These are phyloP conservation scores for Cynocephalus volans DNA, from an alignment of 2,113 vertebrate species.

Conservation along the genomic window DNA sequence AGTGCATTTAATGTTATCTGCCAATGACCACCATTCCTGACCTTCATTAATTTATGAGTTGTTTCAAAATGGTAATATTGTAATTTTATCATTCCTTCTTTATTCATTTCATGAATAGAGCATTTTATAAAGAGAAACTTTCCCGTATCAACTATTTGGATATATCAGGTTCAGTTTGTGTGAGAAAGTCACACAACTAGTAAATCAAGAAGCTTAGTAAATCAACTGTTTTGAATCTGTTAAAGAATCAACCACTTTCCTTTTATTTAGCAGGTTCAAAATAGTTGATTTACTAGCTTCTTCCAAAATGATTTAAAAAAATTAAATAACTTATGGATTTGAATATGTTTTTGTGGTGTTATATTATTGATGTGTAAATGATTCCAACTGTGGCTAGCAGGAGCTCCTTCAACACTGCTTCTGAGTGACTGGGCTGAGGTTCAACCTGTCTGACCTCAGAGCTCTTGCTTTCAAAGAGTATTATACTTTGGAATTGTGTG, in stretches of 20 bases:
- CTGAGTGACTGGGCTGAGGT: background rate
- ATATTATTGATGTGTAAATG: background rate
- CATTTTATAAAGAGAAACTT: too few species aligned
- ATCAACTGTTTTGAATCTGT: too few species aligned
- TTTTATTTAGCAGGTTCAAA: slow-evolving; percentile 32
- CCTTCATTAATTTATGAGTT: too few species aligned
- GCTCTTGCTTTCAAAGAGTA: background rate
- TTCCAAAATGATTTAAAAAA: background rate
- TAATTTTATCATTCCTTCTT: too few species aligned
- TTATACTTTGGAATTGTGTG: too few species aligned
- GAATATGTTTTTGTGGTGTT: background rate
- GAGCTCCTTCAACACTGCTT: background rate
- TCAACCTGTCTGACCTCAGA: background rate
- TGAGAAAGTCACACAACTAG: background rate
- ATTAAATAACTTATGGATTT: background rate
- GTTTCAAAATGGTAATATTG: too few species aligned
- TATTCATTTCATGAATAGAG: too few species aligned
- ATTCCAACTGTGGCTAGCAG: background rate
- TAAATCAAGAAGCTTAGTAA: too few species aligned
- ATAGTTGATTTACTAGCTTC: background rate
- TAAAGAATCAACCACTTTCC: background rate
- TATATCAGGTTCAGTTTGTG: background rate
- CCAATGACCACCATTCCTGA: too few species aligned
- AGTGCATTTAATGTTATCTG: too few species aligned
- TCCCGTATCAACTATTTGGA: too few species aligned